Base-by-base conservation (phyloP, 2,888 invertebrate genomes). In the Tortricodes alternella region DNA sequence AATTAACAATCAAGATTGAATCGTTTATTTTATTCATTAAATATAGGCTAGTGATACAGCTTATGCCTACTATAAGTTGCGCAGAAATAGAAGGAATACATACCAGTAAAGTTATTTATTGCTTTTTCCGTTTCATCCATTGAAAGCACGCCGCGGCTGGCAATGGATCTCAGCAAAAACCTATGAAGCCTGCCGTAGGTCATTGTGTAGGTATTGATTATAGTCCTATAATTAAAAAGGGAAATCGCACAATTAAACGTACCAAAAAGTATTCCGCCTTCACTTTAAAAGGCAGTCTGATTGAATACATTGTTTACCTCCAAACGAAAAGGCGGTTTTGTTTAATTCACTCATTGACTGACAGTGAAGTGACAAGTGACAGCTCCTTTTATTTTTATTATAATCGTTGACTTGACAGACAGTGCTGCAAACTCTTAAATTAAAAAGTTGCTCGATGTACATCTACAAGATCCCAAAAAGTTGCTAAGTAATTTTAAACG, bases 121-220 rank as follows among this genome's bases (percentile, higher is more conserved):
- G 73, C 56, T 61, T 67, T 61, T 44, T 76, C 63, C 7, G 77
- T 69, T 60, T 88, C 82, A n/a, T 59, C 34, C 4, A 83, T 24
- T 3, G 80, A 61, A 44, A 89, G 57, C n/a, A 85, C 85, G 21
- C 89, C 89, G 19, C 76, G 78, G 60, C 83, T 82, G 6, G 85
- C 83, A 6, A 89, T 62, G 8, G 85, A 76, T 59, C 87, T 71
- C 6, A 90, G 63, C 39, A 89, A 65, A 64, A 76, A 85, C 58
- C 83, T 74, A 59, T 89, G 88, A 7, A 74, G 50, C 15, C 64
- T 66, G 18, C 75, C 76, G 67, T 88, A 88, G 41, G 56, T 53
- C 87, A 86, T 86, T 41, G 32, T 72, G 24, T 11, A 16, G n/a
- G n/a, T n/a, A n/a, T n/a, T n/a, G n/a, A n/a, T n/a, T n/a, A n/a